A percentile compares a stretch with the other conserved stretches of the same genome.
Evolutionary conservation across 92 coral and sea anemone genomes (phyloP).

Genomic region (Muricea muricata): DNA sequence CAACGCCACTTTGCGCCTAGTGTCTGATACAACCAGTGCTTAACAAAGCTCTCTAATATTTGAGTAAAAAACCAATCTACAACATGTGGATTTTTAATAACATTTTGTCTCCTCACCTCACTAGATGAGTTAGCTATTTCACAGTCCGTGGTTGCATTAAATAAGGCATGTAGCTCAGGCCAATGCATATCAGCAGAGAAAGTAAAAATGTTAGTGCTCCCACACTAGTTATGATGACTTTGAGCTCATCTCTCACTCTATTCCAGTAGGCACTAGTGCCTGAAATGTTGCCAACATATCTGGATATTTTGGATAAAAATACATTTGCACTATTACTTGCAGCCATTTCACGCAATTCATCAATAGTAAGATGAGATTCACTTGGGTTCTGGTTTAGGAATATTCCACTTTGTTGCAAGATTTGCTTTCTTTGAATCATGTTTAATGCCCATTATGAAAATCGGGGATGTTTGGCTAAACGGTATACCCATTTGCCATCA

Average conservation of each 20-base stretch:
- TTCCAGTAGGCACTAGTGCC: too few relatives aligned
- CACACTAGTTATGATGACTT: too few relatives aligned
- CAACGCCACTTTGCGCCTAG: too few relatives aligned
- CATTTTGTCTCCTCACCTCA: background rate
- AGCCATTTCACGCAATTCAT: conserved; percentile 65
- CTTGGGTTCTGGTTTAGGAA: background rate
- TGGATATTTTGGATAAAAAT: conserved; percentile 16
- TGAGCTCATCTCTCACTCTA: too few relatives aligned
- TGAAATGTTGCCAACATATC: too few relatives aligned
- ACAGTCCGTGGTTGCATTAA: too few relatives aligned
- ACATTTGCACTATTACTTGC: conserved; percentile 37
- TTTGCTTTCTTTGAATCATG: conserved; percentile 68
- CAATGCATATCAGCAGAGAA: too few relatives aligned
- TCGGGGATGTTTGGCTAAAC: too few relatives aligned
- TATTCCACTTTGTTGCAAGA: conserved; percentile 71
- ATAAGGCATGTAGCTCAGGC: too few relatives aligned
- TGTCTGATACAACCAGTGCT: background rate
- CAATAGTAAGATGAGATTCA: conserved; percentile 25
- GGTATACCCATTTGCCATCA: conserved; percentile 3
- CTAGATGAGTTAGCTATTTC: too few relatives aligned
- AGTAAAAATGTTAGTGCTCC: background rate
- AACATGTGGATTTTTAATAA: background rate
- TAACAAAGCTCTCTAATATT: background rate
- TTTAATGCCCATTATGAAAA: conserved; percentile 72
- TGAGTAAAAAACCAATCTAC: background rate